Evolutionary conservation across 2,113 vertebrate species (phyloP).

Genomic region (Elaphurus davidianus): DNA sequence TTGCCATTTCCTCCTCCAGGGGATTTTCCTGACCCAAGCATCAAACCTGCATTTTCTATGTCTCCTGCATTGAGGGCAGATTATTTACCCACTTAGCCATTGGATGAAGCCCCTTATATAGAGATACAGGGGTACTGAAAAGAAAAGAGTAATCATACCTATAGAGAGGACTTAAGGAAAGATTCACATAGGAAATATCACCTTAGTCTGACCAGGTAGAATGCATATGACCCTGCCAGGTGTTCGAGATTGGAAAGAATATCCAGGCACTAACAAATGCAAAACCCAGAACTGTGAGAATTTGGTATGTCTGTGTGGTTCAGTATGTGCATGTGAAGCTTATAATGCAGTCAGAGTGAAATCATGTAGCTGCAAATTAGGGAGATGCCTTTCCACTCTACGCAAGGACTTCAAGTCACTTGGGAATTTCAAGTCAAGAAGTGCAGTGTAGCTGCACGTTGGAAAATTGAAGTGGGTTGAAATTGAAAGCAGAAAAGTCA

Average conservation of each 20-base stretch:
- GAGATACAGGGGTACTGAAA: not conserved
- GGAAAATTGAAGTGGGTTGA: not conserved
- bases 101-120: not conserved
- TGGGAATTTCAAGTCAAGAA: not conserved
- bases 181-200: not conserved
- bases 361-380: not conserved
- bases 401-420: not conserved
- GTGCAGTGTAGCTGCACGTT: not conserved
- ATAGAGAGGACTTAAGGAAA: not conserved
- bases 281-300: not conserved
- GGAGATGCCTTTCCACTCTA: not conserved
- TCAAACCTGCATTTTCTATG: not conserved
- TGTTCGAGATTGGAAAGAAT: not conserved
- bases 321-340: not conserved
- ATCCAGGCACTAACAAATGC: not conserved
- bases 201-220: not conserved
- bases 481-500: not conserved
- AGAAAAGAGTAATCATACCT: not conserved
- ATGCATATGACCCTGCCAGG: not conserved
- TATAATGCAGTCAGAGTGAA: not conserved
- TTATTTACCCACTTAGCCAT: not conserved
- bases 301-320: not conserved
- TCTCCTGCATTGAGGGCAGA: not conserved
- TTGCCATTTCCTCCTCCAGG: not conserved
- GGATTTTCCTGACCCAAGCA: not conserved